Evolutionary conservation across 2,113 vertebrate species (phyloP).

Genomic region (Alexandromys fortis): DNA sequence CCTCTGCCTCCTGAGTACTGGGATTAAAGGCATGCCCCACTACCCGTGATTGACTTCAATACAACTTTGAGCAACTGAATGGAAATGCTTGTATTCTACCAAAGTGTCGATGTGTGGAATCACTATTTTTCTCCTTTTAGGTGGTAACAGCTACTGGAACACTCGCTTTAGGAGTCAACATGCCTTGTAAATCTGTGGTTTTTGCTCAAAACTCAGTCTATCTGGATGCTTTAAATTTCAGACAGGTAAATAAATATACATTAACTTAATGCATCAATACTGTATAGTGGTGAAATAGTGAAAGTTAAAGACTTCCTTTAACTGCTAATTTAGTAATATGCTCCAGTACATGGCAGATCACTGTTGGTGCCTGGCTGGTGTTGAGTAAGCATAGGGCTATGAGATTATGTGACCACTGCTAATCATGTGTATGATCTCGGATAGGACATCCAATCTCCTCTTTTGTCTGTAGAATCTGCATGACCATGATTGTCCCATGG

Average conservation of each 20-base stretch:
- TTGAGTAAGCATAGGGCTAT: neutral
- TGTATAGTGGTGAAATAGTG: neutral
- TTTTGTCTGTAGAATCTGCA: neutral
- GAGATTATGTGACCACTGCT: no score
- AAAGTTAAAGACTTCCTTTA: neutral
- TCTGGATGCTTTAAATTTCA: slow-evolving; percentile 86
- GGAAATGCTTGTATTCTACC: neutral
- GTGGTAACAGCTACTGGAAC: slow-evolving; percentile 86
- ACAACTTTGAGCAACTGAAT: neutral
- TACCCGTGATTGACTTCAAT: no score
- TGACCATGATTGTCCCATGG: neutral
- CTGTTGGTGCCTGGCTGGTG: no score
- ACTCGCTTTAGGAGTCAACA: slow-evolving; percentile 86
- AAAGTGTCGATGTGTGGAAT: neutral
- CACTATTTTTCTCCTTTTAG: slow-evolving; percentile 75
- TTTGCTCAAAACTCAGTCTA: slow-evolving; percentile 85
- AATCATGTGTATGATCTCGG: neutral
- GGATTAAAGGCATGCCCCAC: no score
- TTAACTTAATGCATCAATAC: neutral
- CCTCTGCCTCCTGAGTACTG: no score
- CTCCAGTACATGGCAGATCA: neutral
- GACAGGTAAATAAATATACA: slow-evolving; percentile 81
- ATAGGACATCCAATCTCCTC: neutral
- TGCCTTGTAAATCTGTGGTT: slow-evolving; percentile 88
- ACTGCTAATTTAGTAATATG: neutral